These are phyloP conservation scores for Pteronotus mesoamericanus DNA, from an alignment of 2,797 vertebrate genomes.

Conservation along the genomic window DNA sequence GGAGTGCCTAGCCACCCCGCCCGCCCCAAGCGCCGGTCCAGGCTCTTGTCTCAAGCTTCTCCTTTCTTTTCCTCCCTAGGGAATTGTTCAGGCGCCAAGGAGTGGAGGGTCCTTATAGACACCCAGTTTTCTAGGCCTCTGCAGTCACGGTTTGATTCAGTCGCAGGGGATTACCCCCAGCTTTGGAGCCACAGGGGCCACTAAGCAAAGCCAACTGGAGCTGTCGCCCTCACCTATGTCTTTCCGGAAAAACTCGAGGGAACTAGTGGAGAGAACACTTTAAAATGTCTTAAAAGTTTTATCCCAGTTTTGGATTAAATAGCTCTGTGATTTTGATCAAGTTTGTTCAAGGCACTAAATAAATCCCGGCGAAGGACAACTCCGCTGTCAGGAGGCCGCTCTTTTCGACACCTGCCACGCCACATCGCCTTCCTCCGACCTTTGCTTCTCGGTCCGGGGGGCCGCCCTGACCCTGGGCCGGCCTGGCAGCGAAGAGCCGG, in stretches of 20 bases:
- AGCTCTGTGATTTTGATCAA: not conserved
- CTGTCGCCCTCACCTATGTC: not conserved
- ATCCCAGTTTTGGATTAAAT: not conserved
- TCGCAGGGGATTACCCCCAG: not conserved
- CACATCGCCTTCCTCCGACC: not conserved
- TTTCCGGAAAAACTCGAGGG: not conserved
- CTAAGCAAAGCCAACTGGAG: not conserved
- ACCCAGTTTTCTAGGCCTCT: not conserved
- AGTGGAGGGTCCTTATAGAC: not conserved
- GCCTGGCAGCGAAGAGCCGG: not conserved
- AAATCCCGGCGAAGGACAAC: not conserved
- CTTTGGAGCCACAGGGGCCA: not conserved
- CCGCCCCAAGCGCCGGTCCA: fast-evolving
- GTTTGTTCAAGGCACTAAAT: not conserved
- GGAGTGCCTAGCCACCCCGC: not conserved
- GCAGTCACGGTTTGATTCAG: not conserved
- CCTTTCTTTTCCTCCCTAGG: not conserved
- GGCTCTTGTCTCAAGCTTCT: not conserved
- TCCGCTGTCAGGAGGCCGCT: not conserved
- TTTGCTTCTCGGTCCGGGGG: not conserved
- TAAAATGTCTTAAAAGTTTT: not conserved
- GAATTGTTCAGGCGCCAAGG: not conserved
- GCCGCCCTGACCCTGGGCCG: not conserved
- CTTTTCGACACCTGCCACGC: not conserved
- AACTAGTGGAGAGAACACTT: not conserved